Conservation (phyloP, 1,140 invertebrate species). For the Procambarus clarkii region DNA sequence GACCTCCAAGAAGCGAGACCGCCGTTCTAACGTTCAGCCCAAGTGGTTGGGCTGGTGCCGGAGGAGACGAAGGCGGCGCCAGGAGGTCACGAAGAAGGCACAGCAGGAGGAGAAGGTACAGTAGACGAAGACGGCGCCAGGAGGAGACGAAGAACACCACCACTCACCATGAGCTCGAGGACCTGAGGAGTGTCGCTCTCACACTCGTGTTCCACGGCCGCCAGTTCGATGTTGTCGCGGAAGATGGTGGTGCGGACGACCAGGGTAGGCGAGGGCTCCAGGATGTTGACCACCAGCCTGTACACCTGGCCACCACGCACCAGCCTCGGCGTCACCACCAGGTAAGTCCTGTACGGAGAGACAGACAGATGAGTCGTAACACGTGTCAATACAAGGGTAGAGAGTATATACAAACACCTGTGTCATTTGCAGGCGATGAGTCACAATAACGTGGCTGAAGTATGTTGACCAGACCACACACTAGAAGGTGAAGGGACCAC, state of each 20-base stretch:
- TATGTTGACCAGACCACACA: too few species aligned
- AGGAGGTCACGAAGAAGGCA: too few species aligned
- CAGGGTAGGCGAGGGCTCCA: slow-evolving; percentile 84
- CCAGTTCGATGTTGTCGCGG: slow-evolving; percentile 90
- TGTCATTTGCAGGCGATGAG: neutral
- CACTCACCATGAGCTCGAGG: slow-evolving; percentile 84
- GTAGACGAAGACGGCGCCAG: too few species aligned
- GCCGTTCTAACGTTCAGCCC: too few species aligned
- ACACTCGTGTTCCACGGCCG: slow-evolving; percentile 84
- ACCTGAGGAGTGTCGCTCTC: slow-evolving; percentile 89
- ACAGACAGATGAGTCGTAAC: neutral
- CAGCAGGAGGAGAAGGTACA: neutral
- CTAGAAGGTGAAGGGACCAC: too few species aligned
- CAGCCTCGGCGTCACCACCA: slow-evolving; percentile 90
- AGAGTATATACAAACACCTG: neutral
- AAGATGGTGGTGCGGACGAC: slow-evolving; percentile 89
- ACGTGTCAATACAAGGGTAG: neutral
- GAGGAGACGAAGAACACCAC: too few species aligned
- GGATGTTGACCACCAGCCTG: slow-evolving; percentile 86
- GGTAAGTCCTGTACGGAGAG: slow-evolving; percentile 83
- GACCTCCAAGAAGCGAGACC: too few species aligned
- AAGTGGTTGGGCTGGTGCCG: neutral
- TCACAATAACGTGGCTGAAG: too few species aligned
- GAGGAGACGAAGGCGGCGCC: too few species aligned
- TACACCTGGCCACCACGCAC: slow-evolving; percentile 91